Conservation (phyloP, 2,888 invertebrate genomes). For the Tenthredo scrophulariae region DNA sequence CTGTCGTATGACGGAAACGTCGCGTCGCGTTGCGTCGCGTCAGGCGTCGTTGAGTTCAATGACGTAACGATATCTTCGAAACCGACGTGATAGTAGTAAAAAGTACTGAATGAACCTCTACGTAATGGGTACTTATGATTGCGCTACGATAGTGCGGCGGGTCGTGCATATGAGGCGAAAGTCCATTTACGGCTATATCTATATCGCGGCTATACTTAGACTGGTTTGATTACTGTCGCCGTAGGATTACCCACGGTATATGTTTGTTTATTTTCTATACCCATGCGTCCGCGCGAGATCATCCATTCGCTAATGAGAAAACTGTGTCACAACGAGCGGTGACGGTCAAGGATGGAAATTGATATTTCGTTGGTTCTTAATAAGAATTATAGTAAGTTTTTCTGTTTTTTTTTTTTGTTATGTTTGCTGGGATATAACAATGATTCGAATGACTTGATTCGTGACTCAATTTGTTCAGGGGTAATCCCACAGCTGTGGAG, state of each 20-base stretch:
- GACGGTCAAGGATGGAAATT: not conserved
- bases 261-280: conserved; percentile 5
- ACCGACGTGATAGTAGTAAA: conserved; percentile 23
- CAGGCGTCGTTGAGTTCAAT: conserved; percentile 19
- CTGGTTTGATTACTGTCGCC: not conserved
- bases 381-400: not conserved
- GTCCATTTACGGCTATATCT: conserved; percentile 34
- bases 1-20: not conserved
- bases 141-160: conserved; percentile 27
- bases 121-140: conserved; percentile 12
- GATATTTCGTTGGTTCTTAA: not conserved
- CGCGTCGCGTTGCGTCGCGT: not conserved
- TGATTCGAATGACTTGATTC: not conserved
- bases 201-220: not conserved
- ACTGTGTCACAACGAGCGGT: not conserved
- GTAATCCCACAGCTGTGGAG: not conserved
- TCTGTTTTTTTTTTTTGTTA: not conserved
- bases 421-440: not conserved
- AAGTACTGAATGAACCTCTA: conserved; percentile 49
- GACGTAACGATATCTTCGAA: conserved; percentile 40
- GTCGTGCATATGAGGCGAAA: not conserved
- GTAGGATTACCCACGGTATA: not conserved
- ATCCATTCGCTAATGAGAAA: not conserved
- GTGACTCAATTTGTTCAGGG: not conserved
- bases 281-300: not conserved